Conservation (phyloP, 64 coral and sea anemone genomes). For the Astreopora myriophthalma region DNA sequence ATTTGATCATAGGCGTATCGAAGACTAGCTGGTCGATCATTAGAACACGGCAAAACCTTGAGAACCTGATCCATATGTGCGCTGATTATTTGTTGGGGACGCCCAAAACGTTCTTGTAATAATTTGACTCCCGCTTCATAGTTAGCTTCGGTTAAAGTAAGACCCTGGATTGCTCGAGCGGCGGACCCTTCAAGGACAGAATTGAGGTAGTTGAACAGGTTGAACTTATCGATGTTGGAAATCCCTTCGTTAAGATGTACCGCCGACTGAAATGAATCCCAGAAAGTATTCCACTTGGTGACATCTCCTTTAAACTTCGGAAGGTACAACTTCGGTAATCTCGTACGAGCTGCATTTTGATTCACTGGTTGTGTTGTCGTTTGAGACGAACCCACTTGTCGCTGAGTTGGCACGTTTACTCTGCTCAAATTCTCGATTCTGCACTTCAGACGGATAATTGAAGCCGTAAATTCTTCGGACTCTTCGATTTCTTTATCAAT, state of each 20-base stretch:
- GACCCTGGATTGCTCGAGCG: conserved; percentile 1
- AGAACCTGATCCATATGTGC: background rate
- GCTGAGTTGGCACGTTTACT: background rate
- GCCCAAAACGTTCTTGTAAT: conserved; percentile 2
- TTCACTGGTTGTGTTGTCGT: background rate
- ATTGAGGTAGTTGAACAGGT: too few relatives aligned
- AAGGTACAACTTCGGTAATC: background rate
- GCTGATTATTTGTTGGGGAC: conserved; percentile 31
- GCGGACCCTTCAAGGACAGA: background rate
- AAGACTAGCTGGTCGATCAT: background rate
- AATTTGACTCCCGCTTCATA: conserved; percentile 17
- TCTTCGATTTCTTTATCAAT: background rate
- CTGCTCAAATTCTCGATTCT: background rate
- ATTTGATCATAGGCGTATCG: background rate
- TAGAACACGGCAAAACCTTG: background rate
- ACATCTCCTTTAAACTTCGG: background rate
- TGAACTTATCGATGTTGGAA: background rate
- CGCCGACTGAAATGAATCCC: background rate
- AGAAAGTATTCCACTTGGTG: background rate
- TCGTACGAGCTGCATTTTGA: background rate
- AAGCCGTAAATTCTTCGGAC: background rate
- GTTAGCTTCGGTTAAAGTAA: conserved; percentile 21
- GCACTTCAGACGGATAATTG: background rate
- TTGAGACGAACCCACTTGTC: background rate
- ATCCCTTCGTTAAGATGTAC: background rate